Evolutionary conservation across 2,113 vertebrate species (phyloP), one percentile per base, ranked within the genome.

Genomic region (Grantiella picta): DNA sequence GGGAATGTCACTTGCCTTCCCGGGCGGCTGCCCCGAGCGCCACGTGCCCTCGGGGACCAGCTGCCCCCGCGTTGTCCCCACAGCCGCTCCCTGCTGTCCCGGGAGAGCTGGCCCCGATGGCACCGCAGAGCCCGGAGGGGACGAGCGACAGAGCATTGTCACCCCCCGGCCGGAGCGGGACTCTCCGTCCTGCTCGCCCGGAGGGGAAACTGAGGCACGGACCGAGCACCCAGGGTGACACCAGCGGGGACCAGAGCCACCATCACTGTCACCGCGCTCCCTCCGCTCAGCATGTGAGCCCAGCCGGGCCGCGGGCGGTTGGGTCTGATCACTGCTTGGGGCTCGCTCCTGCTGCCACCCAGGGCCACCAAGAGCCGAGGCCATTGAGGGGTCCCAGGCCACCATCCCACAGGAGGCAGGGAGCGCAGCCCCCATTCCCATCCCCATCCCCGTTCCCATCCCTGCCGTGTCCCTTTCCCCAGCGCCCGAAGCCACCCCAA

Each of bases 181-280:
- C 6, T 42, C 45, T 47, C 65, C 3, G n/a, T 23, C n/a, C 68
- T 3, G 16, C 72, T 31, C 53, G 5, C 19, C 50, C 3, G 25
- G 0, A 0, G 14, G 75, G 65, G 47, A 89, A 61, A 66, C 54
- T 1, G 63, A 28, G 70, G 87, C 61, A 68, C 38, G 0, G 69
- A 11, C 12, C 52, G 1, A 45, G 20, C 52, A 4, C 4, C 0
- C 45, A 2, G 69, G 7, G 1, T 0, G 38, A 45, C 60, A 20
- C 2, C 2, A 22, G 6, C 6, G 12, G 15, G 12, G 60, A 7
- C 42, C 5, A 12, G 47, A 23, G 40, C 16, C 54, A 9, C 33
- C 44, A 7, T 0, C 65, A 3, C 0, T 53, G 7, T 33, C 52
- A 0, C 31, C 4, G 7, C 0, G 2, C 20, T n/a, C 19, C 7